Evolutionary conservation across 1,140 invertebrate species (phyloP).

Genomic region (Drosophila kohkoa): DNA sequence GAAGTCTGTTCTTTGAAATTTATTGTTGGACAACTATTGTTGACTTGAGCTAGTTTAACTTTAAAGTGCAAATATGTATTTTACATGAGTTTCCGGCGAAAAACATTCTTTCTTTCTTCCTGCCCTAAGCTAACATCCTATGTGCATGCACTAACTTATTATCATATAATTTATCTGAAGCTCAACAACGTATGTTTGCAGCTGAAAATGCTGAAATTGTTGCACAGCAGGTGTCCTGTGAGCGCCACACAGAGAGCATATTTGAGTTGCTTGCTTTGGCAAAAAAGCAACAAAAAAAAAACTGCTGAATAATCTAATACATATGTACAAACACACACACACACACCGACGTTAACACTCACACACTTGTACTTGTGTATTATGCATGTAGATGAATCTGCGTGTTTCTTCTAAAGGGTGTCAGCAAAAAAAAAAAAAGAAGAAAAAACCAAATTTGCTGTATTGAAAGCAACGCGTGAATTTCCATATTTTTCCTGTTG

Average conservation of each 20-base stretch:
- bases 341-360: background rate
- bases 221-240: conserved; percentile 54
- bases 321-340: conserved; percentile 17
- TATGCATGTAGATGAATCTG: conserved; percentile 31
- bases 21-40: no score
- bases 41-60: background rate
- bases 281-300: conserved; percentile 9
- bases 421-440: conserved; percentile 11
- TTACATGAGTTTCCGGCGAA: conserved; percentile 15
- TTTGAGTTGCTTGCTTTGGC: conserved; percentile 46
- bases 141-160: conserved; percentile 60
- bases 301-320: conserved; percentile 67
- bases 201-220: conserved; percentile 39
- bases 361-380: conserved; percentile 6
- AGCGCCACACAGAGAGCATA: conserved; percentile 45
- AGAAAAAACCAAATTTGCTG: conserved; percentile 53
- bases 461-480: conserved; percentile 66
- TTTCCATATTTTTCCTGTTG: conserved; percentile 54
- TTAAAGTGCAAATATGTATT: conserved; percentile 2
- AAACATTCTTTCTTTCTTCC: background rate
- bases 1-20: no score
- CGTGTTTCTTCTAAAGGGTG: conserved; percentile 38
- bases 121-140: conserved; percentile 9
- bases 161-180: conserved; percentile 63
- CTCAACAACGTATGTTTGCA: conserved; percentile 27